These are phyloP conservation scores for Emesis furor DNA, from an alignment of 2,888 invertebrate species.

Conservation along the genomic window DNA sequence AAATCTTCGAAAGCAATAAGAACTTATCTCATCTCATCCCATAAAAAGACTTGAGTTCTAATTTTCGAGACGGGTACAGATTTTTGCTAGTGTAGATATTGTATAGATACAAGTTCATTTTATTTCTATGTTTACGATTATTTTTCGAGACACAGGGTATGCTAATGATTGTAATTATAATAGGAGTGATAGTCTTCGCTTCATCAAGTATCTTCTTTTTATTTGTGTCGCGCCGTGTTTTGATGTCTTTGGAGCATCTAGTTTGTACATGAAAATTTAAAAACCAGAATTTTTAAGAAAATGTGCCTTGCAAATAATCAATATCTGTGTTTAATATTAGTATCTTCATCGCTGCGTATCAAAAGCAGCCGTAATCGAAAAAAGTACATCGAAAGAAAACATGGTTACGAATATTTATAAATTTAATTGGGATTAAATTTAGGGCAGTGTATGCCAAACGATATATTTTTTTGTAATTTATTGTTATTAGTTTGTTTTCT, in stretches of 20 bases:
- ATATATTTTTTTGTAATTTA: not conserved
- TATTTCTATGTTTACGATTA: conserved; percentile 74
- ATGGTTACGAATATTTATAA: conserved; percentile 32
- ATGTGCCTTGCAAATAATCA: conserved; percentile 92
- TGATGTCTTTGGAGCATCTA: conserved; percentile 85
- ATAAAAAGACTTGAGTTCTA: conserved; percentile 74
- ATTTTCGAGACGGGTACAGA: conserved; percentile 78
- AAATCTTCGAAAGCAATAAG: conserved; percentile 81
- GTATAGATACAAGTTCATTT: conserved; percentile 78
- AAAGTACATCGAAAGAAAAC: conserved; percentile 21
- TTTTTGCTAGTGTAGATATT: conserved; percentile 83
- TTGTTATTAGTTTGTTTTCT: not conserved
- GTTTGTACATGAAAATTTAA: conserved; percentile 87
- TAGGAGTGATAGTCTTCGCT: conserved; percentile 85
- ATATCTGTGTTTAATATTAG: conserved; percentile 92
- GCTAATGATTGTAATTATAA: conserved; percentile 89
- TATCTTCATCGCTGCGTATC: conserved; percentile 85
- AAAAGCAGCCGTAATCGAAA: conserved; percentile 59
- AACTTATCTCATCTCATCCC: conserved; percentile 81
- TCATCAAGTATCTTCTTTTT: conserved; percentile 78
- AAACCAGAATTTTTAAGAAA: conserved; percentile 91
- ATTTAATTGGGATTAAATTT: conserved; percentile 46
- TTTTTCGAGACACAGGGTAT: conserved; percentile 90
- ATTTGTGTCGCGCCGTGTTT: conserved; percentile 82
- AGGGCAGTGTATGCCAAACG: conserved; percentile 12